These are phyloP conservation scores for Diplolepis rosae DNA, from an alignment of 2,888 invertebrate genomes.

Conservation along the genomic window DNA sequence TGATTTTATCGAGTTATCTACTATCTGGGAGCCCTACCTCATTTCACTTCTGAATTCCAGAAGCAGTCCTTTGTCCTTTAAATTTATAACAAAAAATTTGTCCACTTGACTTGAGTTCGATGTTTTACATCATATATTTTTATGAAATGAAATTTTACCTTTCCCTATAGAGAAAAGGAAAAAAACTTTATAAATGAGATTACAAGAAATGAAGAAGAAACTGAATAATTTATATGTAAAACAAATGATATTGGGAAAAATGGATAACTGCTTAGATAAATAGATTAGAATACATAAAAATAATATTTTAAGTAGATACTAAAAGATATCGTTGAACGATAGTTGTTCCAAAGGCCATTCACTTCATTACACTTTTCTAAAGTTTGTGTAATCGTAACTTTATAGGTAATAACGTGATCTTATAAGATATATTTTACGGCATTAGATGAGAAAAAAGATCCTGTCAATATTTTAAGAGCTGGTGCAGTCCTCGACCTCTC, in stretches of 20 bases:
- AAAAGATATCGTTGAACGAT: not conserved
- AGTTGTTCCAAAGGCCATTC: slow-evolving; percentile 11
- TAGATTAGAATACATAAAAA: no score
- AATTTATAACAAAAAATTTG: not conserved
- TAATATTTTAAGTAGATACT: not conserved
- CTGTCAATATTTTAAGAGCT: slow-evolving; percentile 39
- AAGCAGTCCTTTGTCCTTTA: not conserved
- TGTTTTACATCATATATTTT: not conserved
- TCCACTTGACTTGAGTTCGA: not conserved
- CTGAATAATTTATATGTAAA: no score
- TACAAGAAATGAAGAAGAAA: no score
- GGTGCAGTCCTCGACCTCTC: not conserved
- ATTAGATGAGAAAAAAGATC: slow-evolving; percentile 34
- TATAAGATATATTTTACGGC: not conserved
- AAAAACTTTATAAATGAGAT: no score
- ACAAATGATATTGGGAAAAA: no score
- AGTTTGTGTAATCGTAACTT: slow-evolving; percentile 29
- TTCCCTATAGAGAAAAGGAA: no score
- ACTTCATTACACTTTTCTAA: slow-evolving; percentile 41
- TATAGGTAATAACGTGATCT: slow-evolving; percentile 44
- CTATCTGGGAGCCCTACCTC: not conserved
- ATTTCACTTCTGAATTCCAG: not conserved
- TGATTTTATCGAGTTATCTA: not conserved
- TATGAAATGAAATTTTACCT: not conserved
- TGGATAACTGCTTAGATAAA: no score